Conservation (phyloP, 2,888 invertebrate genomes). For the Calliphora vomitoria region DNA sequence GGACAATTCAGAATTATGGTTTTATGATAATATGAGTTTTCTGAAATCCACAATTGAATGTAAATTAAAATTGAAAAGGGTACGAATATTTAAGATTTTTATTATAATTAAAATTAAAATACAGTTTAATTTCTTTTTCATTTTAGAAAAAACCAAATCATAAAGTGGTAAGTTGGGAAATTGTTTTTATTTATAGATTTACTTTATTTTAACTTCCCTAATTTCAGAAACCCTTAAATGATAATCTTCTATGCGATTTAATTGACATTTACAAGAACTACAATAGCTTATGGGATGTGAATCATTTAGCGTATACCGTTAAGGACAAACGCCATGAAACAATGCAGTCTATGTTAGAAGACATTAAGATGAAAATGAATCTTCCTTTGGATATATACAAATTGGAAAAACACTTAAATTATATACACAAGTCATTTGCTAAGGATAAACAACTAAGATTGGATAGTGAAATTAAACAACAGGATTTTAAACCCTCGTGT, state of each 20-base stretch:
- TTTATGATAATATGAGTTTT: constrained; percentile 70
- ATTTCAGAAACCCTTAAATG: constrained; percentile 65
- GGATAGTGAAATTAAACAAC: constrained; percentile 75
- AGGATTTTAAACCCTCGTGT: constrained; percentile 76
- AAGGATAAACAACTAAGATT: constrained; percentile 74
- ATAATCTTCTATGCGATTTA: constrained; percentile 54
- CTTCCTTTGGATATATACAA: constrained; percentile 72
- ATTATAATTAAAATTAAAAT: not conserved
- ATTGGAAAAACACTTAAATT: constrained; percentile 76
- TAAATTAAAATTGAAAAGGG: constrained; percentile 68
- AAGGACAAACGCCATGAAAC: constrained; percentile 69
- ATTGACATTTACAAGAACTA: constrained; percentile 69
- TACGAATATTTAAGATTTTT: constrained; percentile 13
- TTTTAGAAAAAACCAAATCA: constrained; percentile 63
- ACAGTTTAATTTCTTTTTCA: not conserved
- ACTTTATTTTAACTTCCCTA: not conserved
- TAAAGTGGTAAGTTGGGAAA: constrained; percentile 58
- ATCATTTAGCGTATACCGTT: constrained; percentile 68
- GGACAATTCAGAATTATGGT: constrained; percentile 60
- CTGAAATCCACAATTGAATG: constrained; percentile 58
- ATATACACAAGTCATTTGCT: constrained; percentile 73
- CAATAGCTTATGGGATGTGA: constrained; percentile 69
- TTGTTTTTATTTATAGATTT: not conserved
- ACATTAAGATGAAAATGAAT: constrained; percentile 68
- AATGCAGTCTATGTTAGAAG: constrained; percentile 59